phyloP scores from a whole-genome alignment of 2,113 vertebrate species.

The Aspidoscelis tigris region DNA sequence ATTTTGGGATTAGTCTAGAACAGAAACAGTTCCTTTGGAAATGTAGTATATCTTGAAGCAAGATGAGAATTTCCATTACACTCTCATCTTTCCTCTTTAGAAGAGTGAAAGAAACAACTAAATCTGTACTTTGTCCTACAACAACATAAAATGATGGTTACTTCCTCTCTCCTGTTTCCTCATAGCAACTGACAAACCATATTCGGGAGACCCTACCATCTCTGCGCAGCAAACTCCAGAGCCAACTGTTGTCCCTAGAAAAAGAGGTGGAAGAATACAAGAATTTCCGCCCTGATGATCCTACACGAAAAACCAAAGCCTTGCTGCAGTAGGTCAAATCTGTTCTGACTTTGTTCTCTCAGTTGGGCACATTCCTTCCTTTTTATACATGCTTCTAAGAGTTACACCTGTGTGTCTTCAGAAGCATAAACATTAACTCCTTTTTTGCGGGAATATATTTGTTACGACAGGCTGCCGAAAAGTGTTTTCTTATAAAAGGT shows the following conservation, averaged over 20 bases:
- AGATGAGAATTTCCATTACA: not conserved
- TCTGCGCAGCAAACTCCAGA: slow-evolving; percentile 94
- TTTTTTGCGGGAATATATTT: not conserved
- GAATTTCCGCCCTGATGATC: slow-evolving; percentile 95
- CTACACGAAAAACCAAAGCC: slow-evolving; percentile 96
- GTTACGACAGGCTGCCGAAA: not conserved
- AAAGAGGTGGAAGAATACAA: slow-evolving; percentile 98
- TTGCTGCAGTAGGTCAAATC: slow-evolving; percentile 87
- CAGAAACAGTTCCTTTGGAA: not conserved
- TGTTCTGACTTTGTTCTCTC: not conserved
- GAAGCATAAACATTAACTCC: not conserved
- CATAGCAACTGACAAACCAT: slow-evolving; percentile 97
- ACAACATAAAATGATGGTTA: not conserved
- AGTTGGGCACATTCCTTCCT: not conserved
- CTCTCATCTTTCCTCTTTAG: not conserved
- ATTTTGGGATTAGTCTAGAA: not conserved
- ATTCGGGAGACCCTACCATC: slow-evolving; percentile 93
- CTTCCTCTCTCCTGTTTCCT: not conserved
- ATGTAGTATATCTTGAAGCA: not conserved
- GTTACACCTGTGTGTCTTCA: not conserved
- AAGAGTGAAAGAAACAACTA: not conserved
- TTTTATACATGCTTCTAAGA: not conserved
- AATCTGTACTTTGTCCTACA: not conserved
- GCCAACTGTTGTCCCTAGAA: slow-evolving; percentile 93
- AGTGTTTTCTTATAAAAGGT: not conserved